Evolutionary conservation across 2,797 vertebrate genomes (phyloP), one percentile per base, ranked within the genome.

Genomic region (Parauchenoglanis ngamensis): DNA sequence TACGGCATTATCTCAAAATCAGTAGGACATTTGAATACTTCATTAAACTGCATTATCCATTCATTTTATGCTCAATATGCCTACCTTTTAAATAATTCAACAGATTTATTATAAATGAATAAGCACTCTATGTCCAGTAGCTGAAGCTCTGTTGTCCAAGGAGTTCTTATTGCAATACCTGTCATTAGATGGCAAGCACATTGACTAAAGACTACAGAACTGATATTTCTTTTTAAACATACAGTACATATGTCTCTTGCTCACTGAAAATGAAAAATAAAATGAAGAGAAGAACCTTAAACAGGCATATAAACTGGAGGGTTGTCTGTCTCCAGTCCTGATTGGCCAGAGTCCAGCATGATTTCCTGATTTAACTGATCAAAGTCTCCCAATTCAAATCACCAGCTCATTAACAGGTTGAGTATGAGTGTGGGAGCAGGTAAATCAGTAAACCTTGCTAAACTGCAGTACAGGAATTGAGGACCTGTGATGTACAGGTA

Each of bases 321-420:
- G 5, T 54, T 79, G 28, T 44, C 23, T 25, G 3, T 28, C 25
- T 76, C 49, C 31, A 59, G 56, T 61, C 56, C 35, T 44, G 31
- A 40, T 40, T 44, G 56, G 31, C 35, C 56, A 80, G 57, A 61
- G 23, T 61, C 56, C 56, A 44, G 13, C 31, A 61, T 80, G 57
- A 80, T 44, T 80, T 80, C 21, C 10, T 57, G 76, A 56, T 79
- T 57, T 40, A 35, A 40, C 76, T 79, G 76, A 79, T 79, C 54
- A 57, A 57, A 79, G 52, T 2, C 54, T 35, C 54, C 31, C 19
- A 79, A 79, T 79, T 79, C 76, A 79, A 10, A 79, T 57, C 28
- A 79, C n/a, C 19, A 35, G 54, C 76, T 57, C 10, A 57, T 23
- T 57, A 79, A 35, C 31, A 79, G 28, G 17, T 28, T 35, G 52